Conservation (phyloP, 2,888 invertebrate species). For the Leptopilina myrica region DNA sequence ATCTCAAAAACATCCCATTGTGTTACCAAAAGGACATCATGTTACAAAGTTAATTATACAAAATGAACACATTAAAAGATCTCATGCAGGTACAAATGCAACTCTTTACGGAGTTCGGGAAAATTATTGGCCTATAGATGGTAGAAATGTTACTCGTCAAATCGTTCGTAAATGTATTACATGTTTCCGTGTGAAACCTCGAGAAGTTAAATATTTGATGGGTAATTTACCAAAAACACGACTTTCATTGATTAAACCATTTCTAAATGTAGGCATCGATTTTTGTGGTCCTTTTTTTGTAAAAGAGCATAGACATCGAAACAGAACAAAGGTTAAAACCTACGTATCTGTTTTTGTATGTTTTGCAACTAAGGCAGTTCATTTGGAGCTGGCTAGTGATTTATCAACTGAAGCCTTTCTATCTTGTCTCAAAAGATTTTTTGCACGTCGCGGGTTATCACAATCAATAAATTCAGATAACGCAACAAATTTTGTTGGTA, state of each 20-base stretch:
- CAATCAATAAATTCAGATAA: conserved; percentile 58
- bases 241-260: not conserved
- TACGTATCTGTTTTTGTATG: no score
- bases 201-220: not conserved
- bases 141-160: conserved; percentile 50
- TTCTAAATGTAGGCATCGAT: not conserved
- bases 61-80: conserved; percentile 48
- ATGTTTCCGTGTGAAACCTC: conserved; percentile 49
- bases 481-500: conserved; percentile 36
- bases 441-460: conserved; percentile 54
- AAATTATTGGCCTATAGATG: conserved; percentile 56
- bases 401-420: conserved; percentile 55
- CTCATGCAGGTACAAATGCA: conserved; percentile 56
- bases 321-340: conserved; percentile 37
- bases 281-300: conserved; percentile 17
- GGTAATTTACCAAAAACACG: not conserved
- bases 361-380: conserved; percentile 50
- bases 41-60: conserved; percentile 57
- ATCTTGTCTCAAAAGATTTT: conserved; percentile 52
- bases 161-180: conserved; percentile 44
- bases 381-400: conserved; percentile 55
- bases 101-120: conserved; percentile 43
- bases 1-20: conserved; percentile 53
- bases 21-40: conserved; percentile 56
- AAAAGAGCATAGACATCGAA: conserved; percentile 47